These are phyloP conservation scores for Zaprionus obscuricornis DNA, from an alignment of 2,888 invertebrate species.

Conservation along the genomic window DNA sequence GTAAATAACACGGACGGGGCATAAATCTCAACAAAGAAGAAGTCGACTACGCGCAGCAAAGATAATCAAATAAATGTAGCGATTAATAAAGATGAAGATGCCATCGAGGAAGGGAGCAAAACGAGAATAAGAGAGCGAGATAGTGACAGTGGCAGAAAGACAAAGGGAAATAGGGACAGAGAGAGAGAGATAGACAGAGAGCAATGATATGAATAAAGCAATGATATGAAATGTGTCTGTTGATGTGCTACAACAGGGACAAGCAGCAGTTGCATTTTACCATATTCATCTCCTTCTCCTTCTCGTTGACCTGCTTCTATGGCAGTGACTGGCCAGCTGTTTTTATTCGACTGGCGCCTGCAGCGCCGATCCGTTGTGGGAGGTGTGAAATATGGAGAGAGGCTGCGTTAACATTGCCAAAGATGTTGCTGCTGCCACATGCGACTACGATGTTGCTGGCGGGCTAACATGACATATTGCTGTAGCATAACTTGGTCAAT, in stretches of 20 bases:
- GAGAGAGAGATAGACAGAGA: slow-evolving; percentile 1
- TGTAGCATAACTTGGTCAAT: slow-evolving; percentile 72
- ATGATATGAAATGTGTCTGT: slow-evolving; percentile 44
- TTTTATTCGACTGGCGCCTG: slow-evolving; percentile 64
- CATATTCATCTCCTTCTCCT: neutral
- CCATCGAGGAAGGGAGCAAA: slow-evolving; percentile 20
- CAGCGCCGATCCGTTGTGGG: slow-evolving; percentile 66
- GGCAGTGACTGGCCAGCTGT: slow-evolving; percentile 38
- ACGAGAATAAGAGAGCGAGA: neutral
- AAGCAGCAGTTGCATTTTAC: slow-evolving; percentile 1
- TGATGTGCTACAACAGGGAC: slow-evolving; percentile 42
- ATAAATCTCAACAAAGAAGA: slow-evolving; percentile 59
- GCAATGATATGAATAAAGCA: slow-evolving; percentile 33
- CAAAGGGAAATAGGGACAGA: neutral
- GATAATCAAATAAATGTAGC: slow-evolving; percentile 78
- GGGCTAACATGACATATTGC: slow-evolving; percentile 68
- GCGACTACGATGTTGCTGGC: slow-evolving; percentile 33
- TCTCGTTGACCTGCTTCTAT: neutral
- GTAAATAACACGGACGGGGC: slow-evolving; percentile 71
- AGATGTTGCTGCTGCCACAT: slow-evolving; percentile 14
- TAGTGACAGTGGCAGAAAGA: neutral
- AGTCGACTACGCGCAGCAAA: slow-evolving; percentile 28
- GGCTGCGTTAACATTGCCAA: slow-evolving; percentile 21
- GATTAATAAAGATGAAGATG: slow-evolving; percentile 78
- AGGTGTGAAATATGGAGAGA: slow-evolving; percentile 59